Conservation (phyloP, 1,140 invertebrate genomes). For the Atopsyche davidsoni region DNA sequence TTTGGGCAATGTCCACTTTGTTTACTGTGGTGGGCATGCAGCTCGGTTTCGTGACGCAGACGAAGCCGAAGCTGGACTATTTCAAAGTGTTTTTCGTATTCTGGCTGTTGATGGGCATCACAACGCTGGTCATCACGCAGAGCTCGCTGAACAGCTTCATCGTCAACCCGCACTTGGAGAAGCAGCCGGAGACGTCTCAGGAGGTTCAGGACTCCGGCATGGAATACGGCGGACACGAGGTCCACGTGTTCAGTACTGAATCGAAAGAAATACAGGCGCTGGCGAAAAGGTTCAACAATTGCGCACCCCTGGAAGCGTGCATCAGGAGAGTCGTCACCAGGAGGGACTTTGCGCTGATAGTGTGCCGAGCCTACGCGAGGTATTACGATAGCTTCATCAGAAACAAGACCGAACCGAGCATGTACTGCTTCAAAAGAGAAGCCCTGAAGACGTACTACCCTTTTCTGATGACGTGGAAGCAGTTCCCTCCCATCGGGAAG, state of each 20-base stretch:
- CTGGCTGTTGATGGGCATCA: constrained; percentile 15
- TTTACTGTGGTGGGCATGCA: constrained; percentile 15
- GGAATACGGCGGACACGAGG: constrained; percentile 9
- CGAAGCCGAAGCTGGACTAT: not conserved
- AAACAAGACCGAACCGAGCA: not conserved
- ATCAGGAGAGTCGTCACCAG: constrained; percentile 7
- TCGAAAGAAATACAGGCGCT: constrained; percentile 4
- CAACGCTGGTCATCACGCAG: constrained; percentile 13
- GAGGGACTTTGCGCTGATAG: constrained; percentile 15
- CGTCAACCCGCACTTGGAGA: constrained; percentile 8
- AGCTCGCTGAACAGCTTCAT: constrained; percentile 15
- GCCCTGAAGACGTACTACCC: constrained; percentile 9
- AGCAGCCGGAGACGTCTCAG: constrained; percentile 6
- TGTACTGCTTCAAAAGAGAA: constrained; percentile 11
- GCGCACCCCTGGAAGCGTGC: constrained; percentile 9
- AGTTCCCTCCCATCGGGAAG: constrained; percentile 4
- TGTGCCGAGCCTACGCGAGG: constrained; percentile 6
- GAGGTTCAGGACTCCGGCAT: not conserved
- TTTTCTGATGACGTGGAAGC: constrained; percentile 13
- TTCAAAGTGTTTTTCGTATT: constrained; percentile 6
- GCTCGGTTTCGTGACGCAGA: constrained; percentile 6
- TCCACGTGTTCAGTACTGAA: constrained; percentile 10
- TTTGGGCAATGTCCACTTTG: constrained; percentile 3
- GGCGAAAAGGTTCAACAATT: constrained; percentile 5
- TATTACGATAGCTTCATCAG: constrained; percentile 1